Percentiles rank a stretch among this genome's conserved stretches.
Evolutionary conservation across 1,140 invertebrate species (phyloP).

Genomic region (Caenorhabditis tropicalis): DNA sequence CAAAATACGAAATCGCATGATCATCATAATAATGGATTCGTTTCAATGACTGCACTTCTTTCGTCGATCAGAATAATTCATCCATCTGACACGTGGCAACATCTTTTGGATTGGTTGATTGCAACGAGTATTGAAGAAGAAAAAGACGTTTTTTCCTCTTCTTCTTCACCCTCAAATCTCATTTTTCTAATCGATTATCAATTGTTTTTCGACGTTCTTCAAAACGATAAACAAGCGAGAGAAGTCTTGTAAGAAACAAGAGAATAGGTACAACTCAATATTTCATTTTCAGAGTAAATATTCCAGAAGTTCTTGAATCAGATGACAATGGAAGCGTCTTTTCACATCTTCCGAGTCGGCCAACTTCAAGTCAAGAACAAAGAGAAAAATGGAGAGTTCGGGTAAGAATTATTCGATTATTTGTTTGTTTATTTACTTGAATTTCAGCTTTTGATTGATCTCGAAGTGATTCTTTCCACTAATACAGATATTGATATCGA

Average conservation of each 20-base stretch:
- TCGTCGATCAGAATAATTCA: background rate
- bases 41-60: background rate
- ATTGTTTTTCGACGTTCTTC: constrained; percentile 9
- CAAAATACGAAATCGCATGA: background rate
- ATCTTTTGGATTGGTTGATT: background rate
- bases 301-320: constrained; percentile 12
- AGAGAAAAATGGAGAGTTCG: background rate
- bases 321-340: constrained; percentile 20
- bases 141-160: background rate
- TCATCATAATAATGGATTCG: background rate
- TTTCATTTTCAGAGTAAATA: constrained; percentile 10
- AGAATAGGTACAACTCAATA: too few relatives aligned
- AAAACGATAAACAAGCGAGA: constrained; percentile 11
- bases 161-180: background rate
- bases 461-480: background rate
- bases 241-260: background rate
- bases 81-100: constrained; percentile 24
- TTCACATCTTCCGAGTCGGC: constrained; percentile 19
- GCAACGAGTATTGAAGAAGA: background rate
- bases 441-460: constrained; percentile 25
- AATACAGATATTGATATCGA: constrained; percentile 18
- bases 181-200: background rate
- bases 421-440: background rate
- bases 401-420: background rate
- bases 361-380: constrained; percentile 12